Percentiles rank a stretch among this genome's conserved stretches.
These are phyloP conservation scores for Protaetia brevitarsis DNA, from an alignment of 1,140 invertebrate species.

Conservation along the genomic window DNA sequence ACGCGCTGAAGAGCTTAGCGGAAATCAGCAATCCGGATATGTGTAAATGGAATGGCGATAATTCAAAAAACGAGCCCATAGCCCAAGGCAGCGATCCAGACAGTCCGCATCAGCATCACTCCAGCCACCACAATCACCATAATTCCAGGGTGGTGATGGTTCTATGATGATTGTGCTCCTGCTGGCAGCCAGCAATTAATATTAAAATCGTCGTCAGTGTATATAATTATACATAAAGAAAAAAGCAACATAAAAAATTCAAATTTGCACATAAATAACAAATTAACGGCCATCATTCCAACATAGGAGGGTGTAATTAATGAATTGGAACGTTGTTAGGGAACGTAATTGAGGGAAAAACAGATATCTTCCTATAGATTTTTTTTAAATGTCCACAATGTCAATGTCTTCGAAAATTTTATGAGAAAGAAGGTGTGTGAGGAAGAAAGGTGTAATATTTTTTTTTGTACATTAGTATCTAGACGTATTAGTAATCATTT, in stretches of 20 bases:
- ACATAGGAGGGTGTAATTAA: too few relatives aligned
- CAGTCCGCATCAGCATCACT: conserved; percentile 43
- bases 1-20: conserved; percentile 59
- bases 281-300: neutral
- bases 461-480: too few relatives aligned
- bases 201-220: too few relatives aligned
- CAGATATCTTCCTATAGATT: too few relatives aligned
- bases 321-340: too few relatives aligned
- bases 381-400: too few relatives aligned
- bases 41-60: conserved; percentile 45
- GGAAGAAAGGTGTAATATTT: too few relatives aligned
- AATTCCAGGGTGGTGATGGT: conserved; percentile 49
- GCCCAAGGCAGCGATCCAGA: conserved; percentile 39
- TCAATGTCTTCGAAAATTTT: too few relatives aligned
- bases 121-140: conserved; percentile 45
- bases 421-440: too few relatives aligned
- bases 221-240: conserved; percentile 37
- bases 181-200: conserved; percentile 37
- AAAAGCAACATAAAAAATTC: too few relatives aligned
- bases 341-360: too few relatives aligned
- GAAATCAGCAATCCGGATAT: conserved; percentile 53
- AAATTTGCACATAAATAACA: conserved; percentile 21
- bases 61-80: conserved; percentile 36
- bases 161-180: conserved; percentile 45
- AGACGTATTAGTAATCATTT: too few relatives aligned